Percentiles rank a stretch among this genome's conserved stretches.
Conservation (phyloP, 2,113 vertebrate species). For the Puffinus mauretanicus region DNA sequence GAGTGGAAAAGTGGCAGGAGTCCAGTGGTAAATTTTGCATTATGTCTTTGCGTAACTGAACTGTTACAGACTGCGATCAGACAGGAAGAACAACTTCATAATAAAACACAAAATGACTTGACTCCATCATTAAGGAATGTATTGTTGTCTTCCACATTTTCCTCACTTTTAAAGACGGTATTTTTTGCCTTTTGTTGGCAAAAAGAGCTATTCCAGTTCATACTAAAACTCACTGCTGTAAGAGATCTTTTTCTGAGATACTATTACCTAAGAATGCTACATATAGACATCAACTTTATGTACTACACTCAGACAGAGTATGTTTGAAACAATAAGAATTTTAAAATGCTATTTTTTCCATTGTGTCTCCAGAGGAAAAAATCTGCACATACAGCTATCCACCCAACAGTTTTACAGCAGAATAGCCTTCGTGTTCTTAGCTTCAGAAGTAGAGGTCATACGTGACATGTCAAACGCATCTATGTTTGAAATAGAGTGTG, state of each 20-base stretch:
- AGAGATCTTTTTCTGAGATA: neutral
- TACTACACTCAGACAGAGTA: neutral
- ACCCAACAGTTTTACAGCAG: neutral
- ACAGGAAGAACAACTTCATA: constrained; percentile 24
- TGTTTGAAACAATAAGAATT: neutral
- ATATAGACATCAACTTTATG: neutral
- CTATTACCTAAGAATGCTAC: neutral
- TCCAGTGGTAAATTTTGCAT: constrained; percentile 8
- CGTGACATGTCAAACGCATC: neutral
- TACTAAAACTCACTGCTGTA: neutral
- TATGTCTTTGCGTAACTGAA: neutral
- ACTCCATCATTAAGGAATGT: neutral
- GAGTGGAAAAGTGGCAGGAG: constrained; percentile 48
- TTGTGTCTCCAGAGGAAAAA: neutral
- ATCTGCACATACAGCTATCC: neutral
- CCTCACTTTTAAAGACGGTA: neutral
- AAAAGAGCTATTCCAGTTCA: neutral
- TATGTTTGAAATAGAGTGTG: neutral
- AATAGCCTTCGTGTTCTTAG: neutral
- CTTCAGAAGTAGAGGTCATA: neutral
- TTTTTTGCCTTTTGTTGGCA: neutral
- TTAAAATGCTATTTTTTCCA: neutral
- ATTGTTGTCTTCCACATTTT: neutral
- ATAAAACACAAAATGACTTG: constrained; percentile 7
- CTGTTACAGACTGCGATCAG: neutral